Evolutionary conservation across 2,797 vertebrate species (phyloP).

Genomic region (Pangasius sanitwongsei): DNA sequence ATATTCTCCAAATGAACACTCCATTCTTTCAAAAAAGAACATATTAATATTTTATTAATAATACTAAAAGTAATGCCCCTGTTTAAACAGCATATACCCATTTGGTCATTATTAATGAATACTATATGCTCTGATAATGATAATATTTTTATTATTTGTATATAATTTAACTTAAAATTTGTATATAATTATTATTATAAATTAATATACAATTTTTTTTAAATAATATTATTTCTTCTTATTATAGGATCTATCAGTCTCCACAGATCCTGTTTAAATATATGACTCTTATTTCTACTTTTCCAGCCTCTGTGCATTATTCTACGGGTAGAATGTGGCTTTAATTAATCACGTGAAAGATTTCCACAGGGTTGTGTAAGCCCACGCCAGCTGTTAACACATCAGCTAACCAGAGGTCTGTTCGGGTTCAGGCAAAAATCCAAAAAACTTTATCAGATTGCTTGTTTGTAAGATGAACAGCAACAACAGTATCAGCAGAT

Average conservation of each 20-base stretch:
- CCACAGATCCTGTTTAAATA: neutral
- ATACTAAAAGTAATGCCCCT: neutral
- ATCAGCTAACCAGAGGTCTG: constrained; percentile 24
- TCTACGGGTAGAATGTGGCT: neutral
- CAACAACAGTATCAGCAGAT: neutral
- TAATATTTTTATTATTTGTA: neutral
- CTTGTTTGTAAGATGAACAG: neutral
- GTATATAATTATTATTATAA: neutral
- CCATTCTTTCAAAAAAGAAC: neutral
- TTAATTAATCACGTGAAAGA: constrained; percentile 13
- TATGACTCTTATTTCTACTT: neutral
- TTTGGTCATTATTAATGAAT: too few species aligned
- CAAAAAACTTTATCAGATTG: neutral
- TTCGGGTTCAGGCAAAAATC: constrained; percentile 31
- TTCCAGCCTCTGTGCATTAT: neutral
- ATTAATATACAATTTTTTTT: too few species aligned
- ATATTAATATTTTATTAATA: neutral
- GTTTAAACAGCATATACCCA: too few species aligned
- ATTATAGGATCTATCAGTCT: neutral
- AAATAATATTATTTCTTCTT: neutral
- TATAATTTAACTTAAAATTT: neutral
- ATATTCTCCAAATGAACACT: neutral
- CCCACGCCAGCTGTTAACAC: constrained; percentile 28
- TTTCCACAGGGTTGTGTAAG: neutral
- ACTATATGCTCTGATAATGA: neutral